Evolutionary conservation across 2,888 invertebrate species (phyloP).

Genomic region (Spilarctia lutea): DNA sequence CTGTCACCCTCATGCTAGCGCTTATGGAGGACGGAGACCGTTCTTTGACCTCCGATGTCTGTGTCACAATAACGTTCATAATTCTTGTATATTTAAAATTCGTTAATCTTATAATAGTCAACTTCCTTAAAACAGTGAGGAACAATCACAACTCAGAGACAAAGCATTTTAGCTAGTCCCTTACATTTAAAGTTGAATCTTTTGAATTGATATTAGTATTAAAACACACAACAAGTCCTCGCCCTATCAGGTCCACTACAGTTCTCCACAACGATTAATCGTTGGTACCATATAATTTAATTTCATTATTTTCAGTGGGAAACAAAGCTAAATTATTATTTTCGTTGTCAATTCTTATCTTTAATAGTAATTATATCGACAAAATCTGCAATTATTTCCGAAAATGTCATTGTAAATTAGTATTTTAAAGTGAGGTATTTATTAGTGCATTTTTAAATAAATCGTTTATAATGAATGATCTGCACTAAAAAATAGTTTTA

Average conservation of each 20-base stretch:
- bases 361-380: conserved; percentile 3
- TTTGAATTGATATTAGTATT: background rate
- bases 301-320: conserved; percentile 22
- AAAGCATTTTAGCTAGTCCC: background rate
- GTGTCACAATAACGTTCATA: too few species aligned
- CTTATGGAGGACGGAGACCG: too few species aligned
- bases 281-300: conserved; percentile 13
- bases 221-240: background rate
- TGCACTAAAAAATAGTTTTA: background rate
- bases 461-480: background rate
- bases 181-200: background rate
- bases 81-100: too few species aligned
- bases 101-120: too few species aligned
- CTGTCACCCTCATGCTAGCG: too few species aligned
- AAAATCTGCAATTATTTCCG: conserved; percentile 3
- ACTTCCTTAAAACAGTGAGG: background rate
- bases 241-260: background rate
- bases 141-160: background rate
- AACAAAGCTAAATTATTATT: conserved; percentile 26
- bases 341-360: conserved; percentile 14
- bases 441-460: background rate
- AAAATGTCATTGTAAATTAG: background rate
- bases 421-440: background rate
- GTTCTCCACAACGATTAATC: conserved; percentile 7
- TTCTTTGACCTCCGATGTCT: too few species aligned